phyloP scores from a whole-genome alignment of 2,888 invertebrate genomes.

The Leptodirus hochenwartii region DNA sequence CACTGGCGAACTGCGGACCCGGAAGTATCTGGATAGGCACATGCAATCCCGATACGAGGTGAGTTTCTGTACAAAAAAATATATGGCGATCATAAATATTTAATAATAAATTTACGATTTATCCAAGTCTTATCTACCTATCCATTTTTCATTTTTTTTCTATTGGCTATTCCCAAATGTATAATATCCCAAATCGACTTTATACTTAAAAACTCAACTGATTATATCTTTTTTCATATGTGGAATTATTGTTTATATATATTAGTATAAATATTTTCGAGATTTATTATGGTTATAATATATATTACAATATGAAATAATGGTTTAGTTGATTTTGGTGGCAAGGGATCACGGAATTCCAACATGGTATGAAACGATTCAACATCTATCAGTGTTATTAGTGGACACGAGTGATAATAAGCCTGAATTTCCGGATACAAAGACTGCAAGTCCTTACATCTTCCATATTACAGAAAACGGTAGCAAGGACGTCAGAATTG shows the following conservation, averaged over 20 bases:
- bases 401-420: slow-evolving; percentile 68
- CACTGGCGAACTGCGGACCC: slow-evolving; percentile 65
- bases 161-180: no score
- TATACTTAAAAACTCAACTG: no score
- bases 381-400: slow-evolving; percentile 53
- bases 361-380: slow-evolving; percentile 57
- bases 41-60: slow-evolving; percentile 45
- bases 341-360: slow-evolving; percentile 73
- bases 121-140: no score
- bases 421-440: slow-evolving; percentile 51
- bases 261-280: no score
- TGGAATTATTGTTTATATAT: no score
- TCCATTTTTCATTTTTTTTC: no score
- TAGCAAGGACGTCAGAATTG: slow-evolving; percentile 40
- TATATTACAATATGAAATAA: no score
- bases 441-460: slow-evolving; percentile 39
- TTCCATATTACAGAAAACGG: slow-evolving; percentile 58
- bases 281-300: no score
- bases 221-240: no score
- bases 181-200: no score
- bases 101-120: no score
- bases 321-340: slow-evolving; percentile 48
- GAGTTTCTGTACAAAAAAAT: slow-evolving; percentile 12
- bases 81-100: no score
- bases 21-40: slow-evolving; percentile 64